Evolutionary conservation across 2,888 invertebrate genomes (phyloP), one percentile per base, ranked within the genome.

Genomic region (Phlogophora meticulosa): DNA sequence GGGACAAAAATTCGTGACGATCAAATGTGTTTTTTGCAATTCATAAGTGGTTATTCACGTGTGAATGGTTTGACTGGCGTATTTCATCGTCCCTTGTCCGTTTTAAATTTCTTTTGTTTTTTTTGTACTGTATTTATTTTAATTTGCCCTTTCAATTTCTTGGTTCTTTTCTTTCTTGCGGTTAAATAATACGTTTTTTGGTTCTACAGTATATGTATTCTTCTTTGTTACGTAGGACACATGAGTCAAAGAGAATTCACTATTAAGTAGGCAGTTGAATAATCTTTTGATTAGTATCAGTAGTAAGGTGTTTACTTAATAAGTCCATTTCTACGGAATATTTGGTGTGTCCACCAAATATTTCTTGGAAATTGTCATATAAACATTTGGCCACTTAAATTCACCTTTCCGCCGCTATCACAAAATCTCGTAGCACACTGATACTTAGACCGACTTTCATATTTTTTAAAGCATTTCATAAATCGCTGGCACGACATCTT

Each of bases 41-140:
- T 93, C 91, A 83, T 84, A 86, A 85, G 88, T 85, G 86, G 89
- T 92, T 91, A 90, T 89, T 92, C 92, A 88, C 89, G 88, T 90
- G 90, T 86, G 91, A 92, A 88, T 83, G 87, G 85, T 76, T 89
- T 90, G 92, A 91, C 81, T 88, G 93, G 88, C 91, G 88, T 88
- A 90, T 90, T 92, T 88, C 91, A 89, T 92, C 87, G 88, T 88
- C 88, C 79, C 87, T 84, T 83, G 84, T 84, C 81, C 82, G 85
- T 88, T 87, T 86, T 85, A 78, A 85, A 84, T 85, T 87, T 88
- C 81, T 87, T 82, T 78, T 71, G 48, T 49, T 38, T 63, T 75
- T 69, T 77, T 86, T 85, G n/a, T 67, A 81, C 79, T 70, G 59
- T 78, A 80, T 78, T 77, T 81, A 78, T 79, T 84, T 78, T 74